Evolutionary conservation across 2,797 vertebrate species (phyloP), one percentile per base, ranked within the genome.

Genomic region (Tolypeutes matacus): DNA sequence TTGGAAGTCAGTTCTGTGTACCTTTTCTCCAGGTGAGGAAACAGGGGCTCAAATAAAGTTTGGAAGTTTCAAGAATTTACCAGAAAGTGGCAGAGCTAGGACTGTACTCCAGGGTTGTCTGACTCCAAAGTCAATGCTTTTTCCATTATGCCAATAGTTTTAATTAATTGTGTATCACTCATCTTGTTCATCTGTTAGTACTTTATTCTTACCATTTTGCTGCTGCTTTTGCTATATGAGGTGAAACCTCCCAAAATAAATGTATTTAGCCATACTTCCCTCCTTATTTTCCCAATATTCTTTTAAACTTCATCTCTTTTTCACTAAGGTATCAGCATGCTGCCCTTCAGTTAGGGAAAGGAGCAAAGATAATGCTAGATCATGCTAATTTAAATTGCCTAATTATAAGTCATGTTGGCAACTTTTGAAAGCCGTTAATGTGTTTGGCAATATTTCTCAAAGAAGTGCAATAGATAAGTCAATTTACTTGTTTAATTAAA

Each of bases 401-500:
- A 92, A 89, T 96, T 73, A 60, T 96, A 85, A 70, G 62, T 29
- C 85, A 60, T 89, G 29, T 62, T 94, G 42, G 75, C 94, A 92
- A 64, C 42, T 89, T 92, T 58, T 89, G 51, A 86, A 86, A 96
- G 20, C 72, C 65, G 80, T 72, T 72, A 91, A 84, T 95, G 64
- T 88, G 7, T 69, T 94, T 94, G 53, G 56, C 46, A 89, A 80
- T 86, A 94, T 93, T 92, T 95, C 77, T 51, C 21, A 92, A 82
- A 53, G 78, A 93, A 75, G 53, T 80, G 15, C 23, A 91, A 72
- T 89, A 89, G 70, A 75, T 25, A 29, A 39, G 36, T 25, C 70
- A 96, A 93, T 93, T 96, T 94, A 85, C 75, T 95, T 95, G 49
- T 72, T 86, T 78, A 81, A 96, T 62, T 81, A 75, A 96, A 90